Evolutionary conservation across 1,140 invertebrate genomes (phyloP), one percentile per base, ranked within the genome.

Genomic region (Drosophila bocki): DNA sequence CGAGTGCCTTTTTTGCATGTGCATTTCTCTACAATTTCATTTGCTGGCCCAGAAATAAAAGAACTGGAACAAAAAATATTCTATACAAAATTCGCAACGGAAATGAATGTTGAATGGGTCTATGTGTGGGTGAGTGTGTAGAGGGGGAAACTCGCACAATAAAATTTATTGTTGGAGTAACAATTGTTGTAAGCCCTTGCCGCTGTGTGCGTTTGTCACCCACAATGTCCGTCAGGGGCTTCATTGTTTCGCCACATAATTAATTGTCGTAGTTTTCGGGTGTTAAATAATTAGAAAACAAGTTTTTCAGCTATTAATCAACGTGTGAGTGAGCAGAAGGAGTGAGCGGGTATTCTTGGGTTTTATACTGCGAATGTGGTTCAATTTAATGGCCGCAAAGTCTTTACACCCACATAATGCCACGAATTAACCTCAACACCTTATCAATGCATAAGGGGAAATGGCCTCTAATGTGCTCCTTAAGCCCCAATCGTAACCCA

Each of bases 271-370:
- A 85, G 86, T 90, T 90, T 90, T 85, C 58, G 70, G 83, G 82
- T 85, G 85, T 90, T 90, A 90, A 90, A 90, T 90, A 90, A 90
- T 90, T 90, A 90, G 85, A 90, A 90, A 90, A 90, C 85, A 85
- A 90, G 82, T 91, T 90, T 85, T 84, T 78, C 78, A 51, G 78
- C 71, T 67, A 90, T 90, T 90, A 90, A 90, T 90, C 85, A 90
- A 82, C 62, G 71, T 56, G 53, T 39, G 78, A 75, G 47, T 47
- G 56, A 37, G 63, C 33, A 26, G 32, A 33, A 17, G 32, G 19
- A 65, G 41, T 29, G 26, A 54, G 59, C 47, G 62, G 35, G n/a
- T 32, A 51, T 47, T 39, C 35, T 64, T 61, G 41, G 35, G 15
- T 11, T n/a, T 7, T 7, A 37, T 44, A 11, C 37, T 42, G 57